Percentiles rank a stretch among this genome's conserved stretches.
Conservation (phyloP, 2,113 vertebrate genomes). For the Ascaphus truei region DNA sequence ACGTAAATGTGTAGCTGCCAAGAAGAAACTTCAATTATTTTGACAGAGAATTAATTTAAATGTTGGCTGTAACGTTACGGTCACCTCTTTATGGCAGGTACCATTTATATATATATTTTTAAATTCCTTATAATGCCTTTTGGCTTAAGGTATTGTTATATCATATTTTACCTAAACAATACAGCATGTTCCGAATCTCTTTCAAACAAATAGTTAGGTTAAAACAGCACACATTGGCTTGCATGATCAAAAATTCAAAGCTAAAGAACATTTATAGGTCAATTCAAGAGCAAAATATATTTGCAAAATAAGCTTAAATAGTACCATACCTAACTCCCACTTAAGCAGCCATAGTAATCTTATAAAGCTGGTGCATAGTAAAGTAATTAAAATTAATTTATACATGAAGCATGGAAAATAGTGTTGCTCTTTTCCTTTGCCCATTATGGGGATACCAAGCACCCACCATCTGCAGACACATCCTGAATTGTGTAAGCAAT, state of each 20-base stretch:
- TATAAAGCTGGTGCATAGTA: too few relatives aligned
- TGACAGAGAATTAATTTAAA: constrained; percentile 29
- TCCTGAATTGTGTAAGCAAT: too few relatives aligned
- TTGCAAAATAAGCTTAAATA: constrained; percentile 8
- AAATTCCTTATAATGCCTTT: constrained; percentile 21
- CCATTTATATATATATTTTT: constrained; percentile 27
- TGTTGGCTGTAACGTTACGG: constrained; percentile 9
- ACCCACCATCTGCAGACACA: too few relatives aligned
- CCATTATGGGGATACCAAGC: too few relatives aligned
- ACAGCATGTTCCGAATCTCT: constrained; percentile 23
- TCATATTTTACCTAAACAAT: constrained; percentile 36
- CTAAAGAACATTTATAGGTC: constrained; percentile 24
- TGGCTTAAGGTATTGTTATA: constrained; percentile 29
- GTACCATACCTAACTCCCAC: background rate
- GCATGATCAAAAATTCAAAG: background rate
- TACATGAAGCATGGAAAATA: too few relatives aligned
- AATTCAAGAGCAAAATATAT: constrained; percentile 20
- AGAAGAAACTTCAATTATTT: constrained; percentile 5
- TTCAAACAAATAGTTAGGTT: constrained; percentile 27
- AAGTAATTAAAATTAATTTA: too few relatives aligned
- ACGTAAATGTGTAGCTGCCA: background rate
- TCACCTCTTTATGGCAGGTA: constrained; percentile 2
- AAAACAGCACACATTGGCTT: constrained; percentile 19
- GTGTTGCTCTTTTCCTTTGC: too few relatives aligned
- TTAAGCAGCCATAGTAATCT: background rate